Evolutionary conservation across 2,797 vertebrate species (phyloP), one percentile per base, ranked within the genome.

Genomic region (Spheniscus humboldti): DNA sequence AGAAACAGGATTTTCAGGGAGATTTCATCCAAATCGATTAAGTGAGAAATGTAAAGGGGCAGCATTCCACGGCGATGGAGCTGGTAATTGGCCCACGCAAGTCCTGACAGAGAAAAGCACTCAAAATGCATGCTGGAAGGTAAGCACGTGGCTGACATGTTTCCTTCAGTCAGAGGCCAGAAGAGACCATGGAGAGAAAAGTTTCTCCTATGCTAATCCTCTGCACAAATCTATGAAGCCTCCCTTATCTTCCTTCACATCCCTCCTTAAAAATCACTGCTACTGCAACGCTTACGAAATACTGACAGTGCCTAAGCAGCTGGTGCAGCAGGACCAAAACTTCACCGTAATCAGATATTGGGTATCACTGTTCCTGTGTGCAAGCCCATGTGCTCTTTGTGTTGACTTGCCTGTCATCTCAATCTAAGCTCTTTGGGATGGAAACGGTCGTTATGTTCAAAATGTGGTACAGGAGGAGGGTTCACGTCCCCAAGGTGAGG

Each of bases 11-110:
- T 96, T 96, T 97, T 94, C 93, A 94, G 74, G 89, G 91, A 93
- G 94, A 94, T 96, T 96, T 94, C 64, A 68, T 75, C 88, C 82
- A 31, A 94, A 97, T 97, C 89, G 89, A 95, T 97, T 93, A 93
- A 87, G 91, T 94, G 92, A 81, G 78, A 89, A 79, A 66, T 50
- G 76, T 37, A 76, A 94, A 96, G 93, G 96, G 93, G 85, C 89
- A 77, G 87, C 43, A 88, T 89, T 88, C 92, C 94, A 22, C 2
- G 2, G 90, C 81, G 91, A 83, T 5, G 52, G 86, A 74, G 84
- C 30, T 3, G 1, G 67, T 77, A 88, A 93, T 63, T 81, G 96
- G 92, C 59, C 86, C 96, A 71, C 3, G 2, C 1, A 56, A 43
- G 47, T 59, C 88, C 90, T 9, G 2, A 94, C 92, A 96, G 78